Base-by-base conservation (phyloP, 53 echinoderm and acorn worm species). In the Holothuria scabra region DNA sequence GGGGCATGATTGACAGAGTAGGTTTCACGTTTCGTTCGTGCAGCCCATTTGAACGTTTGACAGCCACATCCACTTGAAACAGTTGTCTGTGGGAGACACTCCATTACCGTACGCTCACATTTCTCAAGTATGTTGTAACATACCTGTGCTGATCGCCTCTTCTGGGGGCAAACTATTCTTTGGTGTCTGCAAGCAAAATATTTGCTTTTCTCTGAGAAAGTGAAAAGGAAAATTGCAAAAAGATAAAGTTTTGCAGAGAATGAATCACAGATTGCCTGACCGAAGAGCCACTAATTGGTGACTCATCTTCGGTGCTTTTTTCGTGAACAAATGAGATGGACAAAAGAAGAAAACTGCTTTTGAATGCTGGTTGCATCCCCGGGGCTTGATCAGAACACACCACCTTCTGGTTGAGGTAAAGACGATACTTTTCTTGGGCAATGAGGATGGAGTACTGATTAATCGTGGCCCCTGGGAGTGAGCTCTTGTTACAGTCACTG, bases 401-500 rank as follows among this genome's bases (percentile, higher is more conserved):
- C 52, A 52, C 52, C 52, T 52, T 18, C 16, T 52, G 52, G 52
- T 52, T 8, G 14, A 16, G 2, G 52, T 52, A 18, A 52, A 52
- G 52, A 52, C 52, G 52, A 52, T 52, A 52, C 52, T 69, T 69
- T 69, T 69, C 31, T 69, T 22, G 69, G 34, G 69, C 34, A 41
- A 2, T 32, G 31, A 33, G 31, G 20, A 20, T 22, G 34, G 69
- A 22, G 69, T 69, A 18, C 69, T 69, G 69, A 69, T 69, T 69
- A 69, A 69, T 69, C 69, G 21, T 41, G 69, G 69, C 69, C 69
- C 69, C 69, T 69, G 69, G 69, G 69, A 69, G 34, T 22, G n/a
- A n/a, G 69, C 69, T 69, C 34, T 33, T 22, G 69, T 69, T 69
- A 69, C 69, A 69, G 34, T 30, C 69, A 69, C 69, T 20, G 35